Conservation (phyloP, 2,888 invertebrate species). For the Flexamia atlantica region DNA sequence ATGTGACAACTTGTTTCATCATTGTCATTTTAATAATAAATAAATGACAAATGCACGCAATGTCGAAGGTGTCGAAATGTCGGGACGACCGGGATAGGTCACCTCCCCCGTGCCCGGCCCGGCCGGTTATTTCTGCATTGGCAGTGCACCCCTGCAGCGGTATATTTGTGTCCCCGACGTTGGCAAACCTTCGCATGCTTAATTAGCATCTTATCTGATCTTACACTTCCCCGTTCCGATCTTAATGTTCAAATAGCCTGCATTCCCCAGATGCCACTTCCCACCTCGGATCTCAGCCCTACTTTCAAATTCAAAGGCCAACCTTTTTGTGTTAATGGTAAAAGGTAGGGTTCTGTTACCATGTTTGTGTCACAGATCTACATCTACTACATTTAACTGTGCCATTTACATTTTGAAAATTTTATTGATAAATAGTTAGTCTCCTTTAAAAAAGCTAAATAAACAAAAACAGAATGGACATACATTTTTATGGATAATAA, state of each 20-base stretch:
- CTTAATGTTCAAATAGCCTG: background rate
- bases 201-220: slow-evolving; percentile 50
- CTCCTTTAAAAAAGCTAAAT: no score
- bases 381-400: no score
- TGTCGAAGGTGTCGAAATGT: background rate
- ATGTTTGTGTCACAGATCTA: no score
- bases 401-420: no score
- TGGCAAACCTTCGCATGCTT: slow-evolving; percentile 52
- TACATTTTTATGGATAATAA: no score
- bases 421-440: no score
- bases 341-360: no score
- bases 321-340: no score
- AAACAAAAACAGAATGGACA: no score
- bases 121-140: slow-evolving; percentile 59
- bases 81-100: slow-evolving; percentile 21
- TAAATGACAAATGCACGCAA: no score
- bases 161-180: slow-evolving; percentile 57
- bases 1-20: no score
- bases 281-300: background rate
- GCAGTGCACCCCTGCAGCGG: slow-evolving; percentile 62
- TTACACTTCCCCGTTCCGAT: slow-evolving; percentile 48
- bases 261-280: background rate
- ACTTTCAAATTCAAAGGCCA: background rate
- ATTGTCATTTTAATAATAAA: no score
- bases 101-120: slow-evolving; percentile 18